Conservation (phyloP, 2,888 invertebrate genomes). For the Thymelicus sylvestris region DNA sequence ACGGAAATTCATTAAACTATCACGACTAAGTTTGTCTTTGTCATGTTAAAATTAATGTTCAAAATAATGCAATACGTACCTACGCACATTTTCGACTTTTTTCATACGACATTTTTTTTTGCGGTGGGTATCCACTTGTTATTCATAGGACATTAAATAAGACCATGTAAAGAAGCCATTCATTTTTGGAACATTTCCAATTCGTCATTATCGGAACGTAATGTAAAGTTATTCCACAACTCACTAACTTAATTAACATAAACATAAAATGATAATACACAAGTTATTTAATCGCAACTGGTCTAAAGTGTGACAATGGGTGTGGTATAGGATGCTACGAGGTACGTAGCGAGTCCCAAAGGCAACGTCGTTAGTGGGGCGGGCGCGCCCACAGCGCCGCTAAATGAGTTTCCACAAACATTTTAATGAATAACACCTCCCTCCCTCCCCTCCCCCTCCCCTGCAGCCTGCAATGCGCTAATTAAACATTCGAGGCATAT, state of each 20-base stretch:
- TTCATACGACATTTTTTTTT: too few relatives aligned
- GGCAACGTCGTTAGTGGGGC: slow-evolving; percentile 46
- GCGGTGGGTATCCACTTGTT: too few relatives aligned
- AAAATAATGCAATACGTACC: too few relatives aligned
- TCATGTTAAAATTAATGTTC: too few relatives aligned
- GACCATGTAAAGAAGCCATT: too few relatives aligned
- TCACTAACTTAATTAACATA: background rate
- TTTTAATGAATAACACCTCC: slow-evolving; percentile 84
- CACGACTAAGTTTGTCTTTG: too few relatives aligned
- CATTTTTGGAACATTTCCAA: too few relatives aligned
- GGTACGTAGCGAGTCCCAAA: slow-evolving; percentile 31
- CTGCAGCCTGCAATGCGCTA: slow-evolving; percentile 76
- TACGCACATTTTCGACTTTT: too few relatives aligned
- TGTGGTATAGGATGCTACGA: slow-evolving; percentile 20
- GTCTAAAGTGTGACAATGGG: slow-evolving; percentile 25
- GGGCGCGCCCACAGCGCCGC: slow-evolving; percentile 71
- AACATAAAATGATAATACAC: background rate
- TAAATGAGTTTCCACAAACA: slow-evolving; percentile 85
- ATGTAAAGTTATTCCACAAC: background rate
- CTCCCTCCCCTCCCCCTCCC: slow-evolving; percentile 44
- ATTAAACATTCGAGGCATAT: slow-evolving; percentile 83
- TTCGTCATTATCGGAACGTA: too few relatives aligned
- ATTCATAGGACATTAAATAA: too few relatives aligned
- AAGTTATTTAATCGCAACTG: slow-evolving; percentile 15
- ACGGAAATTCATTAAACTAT: too few relatives aligned